Base-by-base conservation (phyloP, 2,797 vertebrate species). In the Hyperoplus immaculatus region DNA sequence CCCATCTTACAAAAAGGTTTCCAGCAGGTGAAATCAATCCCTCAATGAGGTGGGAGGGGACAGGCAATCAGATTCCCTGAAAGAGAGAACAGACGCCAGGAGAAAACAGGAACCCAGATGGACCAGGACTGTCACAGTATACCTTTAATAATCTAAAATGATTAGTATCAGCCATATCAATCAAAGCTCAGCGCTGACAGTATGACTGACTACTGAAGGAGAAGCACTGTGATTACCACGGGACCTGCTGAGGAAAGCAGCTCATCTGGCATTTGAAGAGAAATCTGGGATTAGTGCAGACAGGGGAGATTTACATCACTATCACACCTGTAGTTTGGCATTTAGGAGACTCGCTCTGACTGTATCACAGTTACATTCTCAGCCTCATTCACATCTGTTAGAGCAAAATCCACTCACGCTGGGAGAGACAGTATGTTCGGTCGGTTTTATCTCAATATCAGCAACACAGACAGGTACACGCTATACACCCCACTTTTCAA, bases 231-330 rank as follows among this genome's bases (percentile, higher is more conserved):
- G 41, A 65, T 69, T 77, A 77, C 21, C 53, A 49, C 14, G 54
- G 55, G 45, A 61, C 51, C 68, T 21, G 63, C 63, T 73, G 63
- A 49, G 58, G 59, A 36, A 49, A 73, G 66, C 59, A 38, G 67
- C 77, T 83, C 75, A 63, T 80, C 63, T 72, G 73, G 74, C 77
- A 75, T 82, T 75, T 78, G 71, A 59, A 78, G 71, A 55, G 65
- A 80, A 78, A 58, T 74, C 49, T 58, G 45, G 83, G 75, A 83
- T 88, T 85, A 81, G 83, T 47, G 53, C 55, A 71, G 71, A 77
- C 60, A 68, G 57, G 43, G 55, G 72, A 71, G 80, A 83, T 88
- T 85, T 78, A 74, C 63, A 77, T 77, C 66, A 57, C 57, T 39
- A 4, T 8, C 50, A 61, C 79, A 77, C 77, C 78, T 83, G 69